Evolutionary conservation across 2,888 invertebrate species (phyloP), one percentile per base, ranked within the genome.

Genomic region (Anarsia innoxiella): DNA sequence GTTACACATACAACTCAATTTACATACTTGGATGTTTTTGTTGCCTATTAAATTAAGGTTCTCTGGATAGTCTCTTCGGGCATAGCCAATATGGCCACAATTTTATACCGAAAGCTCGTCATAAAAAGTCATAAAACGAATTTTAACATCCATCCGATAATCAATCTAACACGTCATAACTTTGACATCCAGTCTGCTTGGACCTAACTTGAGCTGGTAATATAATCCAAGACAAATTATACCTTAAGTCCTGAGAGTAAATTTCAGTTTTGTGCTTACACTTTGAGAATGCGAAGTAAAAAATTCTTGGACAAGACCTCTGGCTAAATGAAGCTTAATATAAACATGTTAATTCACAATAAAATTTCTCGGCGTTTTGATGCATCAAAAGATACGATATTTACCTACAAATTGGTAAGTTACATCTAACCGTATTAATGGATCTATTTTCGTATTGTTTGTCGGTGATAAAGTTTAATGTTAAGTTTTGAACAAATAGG

Each of bases 141-240:
- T 86, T 86, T 86, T 86, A 85, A 84, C 85, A 86, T 84, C 79
- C 80, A 83, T 78, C 79, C 67, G 85, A 85, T 86, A 86, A 86
- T 86, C 85, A 86, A 85, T 86, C 85, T 83, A 85, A 85, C 84
- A 83, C 84, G 82, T 86, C 83, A 83, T 85, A 85, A 83, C 79
- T 84, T 84, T 84, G 84, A 84, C 82, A 82, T 82, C 74, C 80
- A 78, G 72, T 56, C 66, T 66, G 75, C 53, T 59, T 70, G 77
- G 66, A 73, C 70, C 66, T 73, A 66, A 73, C 63, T 58, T 56
- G 57, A 52, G 50, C 53, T 56, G 57, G 49, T 47, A 28, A 29
- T 15, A n/a, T 4, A 27, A 13, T 33, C 19, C 4, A 3, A 19
- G 19, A 19, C 19, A 19, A 19, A n/a, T n/a, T n/a, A n/a, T n/a